A percentile compares a stretch with the other conserved stretches of the same genome.
These are phyloP conservation scores for Pollachius pollachius DNA, from an alignment of 2,113 vertebrate species.

Conservation along the genomic window DNA sequence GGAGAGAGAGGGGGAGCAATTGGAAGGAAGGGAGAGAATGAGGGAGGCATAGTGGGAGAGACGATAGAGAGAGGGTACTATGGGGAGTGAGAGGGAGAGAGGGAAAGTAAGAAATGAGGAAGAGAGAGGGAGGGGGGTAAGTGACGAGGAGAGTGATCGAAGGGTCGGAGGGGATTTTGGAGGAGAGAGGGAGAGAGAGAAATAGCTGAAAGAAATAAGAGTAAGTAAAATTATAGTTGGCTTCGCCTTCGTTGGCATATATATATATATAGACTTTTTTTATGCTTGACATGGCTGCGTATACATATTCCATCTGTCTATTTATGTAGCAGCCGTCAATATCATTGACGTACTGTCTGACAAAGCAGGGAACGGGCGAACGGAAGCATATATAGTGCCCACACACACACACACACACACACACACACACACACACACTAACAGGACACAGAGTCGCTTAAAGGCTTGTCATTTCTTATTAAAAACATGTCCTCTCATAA, in stretches of 20 bases:
- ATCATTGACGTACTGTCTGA: too few species aligned
- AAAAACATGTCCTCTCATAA: slow-evolving; percentile 24
- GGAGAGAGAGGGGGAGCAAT: background rate
- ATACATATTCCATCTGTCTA: too few species aligned
- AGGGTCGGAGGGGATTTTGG: background rate
- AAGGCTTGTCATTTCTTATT: slow-evolving; percentile 10
- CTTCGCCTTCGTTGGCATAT: background rate
- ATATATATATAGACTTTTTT: too few species aligned
- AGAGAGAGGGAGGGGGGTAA: background rate
- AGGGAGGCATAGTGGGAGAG: background rate
- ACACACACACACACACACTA: background rate
- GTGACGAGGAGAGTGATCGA: background rate
- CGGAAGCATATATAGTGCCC: background rate
- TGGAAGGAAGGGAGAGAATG: background rate
- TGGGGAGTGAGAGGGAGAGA: background rate
- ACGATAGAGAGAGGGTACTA: background rate
- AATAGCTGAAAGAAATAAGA: background rate
- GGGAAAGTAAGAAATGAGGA: background rate
- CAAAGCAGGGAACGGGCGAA: background rate
- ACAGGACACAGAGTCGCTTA: background rate
- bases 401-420: background rate
- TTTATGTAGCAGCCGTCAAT: too few species aligned
- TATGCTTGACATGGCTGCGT: too few species aligned
- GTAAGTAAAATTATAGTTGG: background rate
- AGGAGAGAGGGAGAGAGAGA: background rate